Percentiles rank a stretch among this genome's conserved stretches.
Conservation (phyloP, 2,113 vertebrate genomes). For the Tyto alba region DNA sequence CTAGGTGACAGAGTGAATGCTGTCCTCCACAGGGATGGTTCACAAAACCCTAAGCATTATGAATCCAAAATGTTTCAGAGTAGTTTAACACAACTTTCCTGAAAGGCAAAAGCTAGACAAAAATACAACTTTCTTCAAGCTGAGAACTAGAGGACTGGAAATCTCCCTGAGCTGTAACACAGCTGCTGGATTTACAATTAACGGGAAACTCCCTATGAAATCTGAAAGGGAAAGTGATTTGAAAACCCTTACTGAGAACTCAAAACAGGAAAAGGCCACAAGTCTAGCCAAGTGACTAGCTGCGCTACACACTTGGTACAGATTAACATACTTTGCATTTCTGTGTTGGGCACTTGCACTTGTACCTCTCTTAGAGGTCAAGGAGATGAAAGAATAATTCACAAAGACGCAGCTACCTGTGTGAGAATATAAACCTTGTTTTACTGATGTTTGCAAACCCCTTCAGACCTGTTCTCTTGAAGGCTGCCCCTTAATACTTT, state of each 20-base stretch:
- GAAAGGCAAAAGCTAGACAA: background rate
- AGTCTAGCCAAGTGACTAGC: background rate
- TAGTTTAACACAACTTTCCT: background rate
- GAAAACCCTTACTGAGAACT: background rate
- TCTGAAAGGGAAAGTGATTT: slow-evolving; percentile 11
- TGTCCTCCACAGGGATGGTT: background rate
- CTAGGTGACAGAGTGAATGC: background rate
- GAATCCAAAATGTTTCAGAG: background rate
- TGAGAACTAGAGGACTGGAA: background rate
- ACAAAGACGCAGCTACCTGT: background rate
- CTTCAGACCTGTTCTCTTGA: background rate
- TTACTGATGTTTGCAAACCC: background rate
- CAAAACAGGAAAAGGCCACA: background rate
- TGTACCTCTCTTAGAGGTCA: background rate
- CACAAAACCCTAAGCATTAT: background rate
- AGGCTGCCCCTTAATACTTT: background rate
- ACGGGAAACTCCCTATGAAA: background rate
- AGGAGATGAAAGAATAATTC: background rate
- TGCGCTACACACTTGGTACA: background rate
- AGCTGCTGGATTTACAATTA: background rate
- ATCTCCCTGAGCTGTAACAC: background rate
- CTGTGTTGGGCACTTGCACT: background rate
- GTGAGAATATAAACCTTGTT: background rate
- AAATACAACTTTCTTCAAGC: background rate
- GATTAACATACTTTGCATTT: background rate